A percentile compares a stretch with the other conserved stretches of the same genome.
Conservation (phyloP, 2,888 invertebrate genomes). For the Ptycholaimellus sp. region DNA sequence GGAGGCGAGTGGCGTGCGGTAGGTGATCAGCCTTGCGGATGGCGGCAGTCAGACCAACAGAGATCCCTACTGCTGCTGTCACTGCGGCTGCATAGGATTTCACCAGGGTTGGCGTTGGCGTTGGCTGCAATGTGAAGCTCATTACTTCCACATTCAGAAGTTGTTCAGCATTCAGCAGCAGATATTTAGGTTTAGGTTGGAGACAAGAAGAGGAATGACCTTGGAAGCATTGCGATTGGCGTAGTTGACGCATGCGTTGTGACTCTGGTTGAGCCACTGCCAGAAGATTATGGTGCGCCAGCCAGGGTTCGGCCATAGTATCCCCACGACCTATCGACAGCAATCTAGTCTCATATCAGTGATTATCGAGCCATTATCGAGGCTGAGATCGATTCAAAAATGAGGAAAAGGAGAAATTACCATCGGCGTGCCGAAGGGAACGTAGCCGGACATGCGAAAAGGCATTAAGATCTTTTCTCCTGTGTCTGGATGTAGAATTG, state of each 20-base stretch:
- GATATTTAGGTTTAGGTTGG: too few relatives aligned
- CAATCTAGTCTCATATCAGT: too few relatives aligned
- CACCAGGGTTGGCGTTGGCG: constrained; percentile 27
- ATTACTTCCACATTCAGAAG: too few relatives aligned
- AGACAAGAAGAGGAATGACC: too few relatives aligned
- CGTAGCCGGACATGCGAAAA: constrained; percentile 30
- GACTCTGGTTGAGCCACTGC: constrained; percentile 35
- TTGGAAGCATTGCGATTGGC: constrained; percentile 33
- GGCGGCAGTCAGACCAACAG: constrained; percentile 21
- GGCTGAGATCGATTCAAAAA: too few relatives aligned
- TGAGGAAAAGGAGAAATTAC: constrained; percentile 10
- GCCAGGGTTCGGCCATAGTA: constrained; percentile 31
- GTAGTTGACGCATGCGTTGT: constrained; percentile 34
- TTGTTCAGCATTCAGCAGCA: too few relatives aligned
- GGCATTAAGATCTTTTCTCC: constrained; percentile 30
- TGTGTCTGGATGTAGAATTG: constrained; percentile 27
- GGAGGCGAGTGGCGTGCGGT: constrained; percentile 24
- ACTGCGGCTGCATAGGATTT: constrained; percentile 32
- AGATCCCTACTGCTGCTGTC: constrained; percentile 29
- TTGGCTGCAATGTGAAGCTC: constrained; percentile 9
- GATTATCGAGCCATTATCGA: too few relatives aligned
- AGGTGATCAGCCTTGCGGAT: constrained; percentile 15
- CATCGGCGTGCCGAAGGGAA: constrained; percentile 28
- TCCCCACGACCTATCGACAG: constrained; percentile 27
- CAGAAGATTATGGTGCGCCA: constrained; percentile 30